A percentile compares a stretch with the other conserved stretches of the same genome.
These are phyloP conservation scores for Phaonia tiefii DNA, from an alignment of 2,888 invertebrate species.

Conservation along the genomic window DNA sequence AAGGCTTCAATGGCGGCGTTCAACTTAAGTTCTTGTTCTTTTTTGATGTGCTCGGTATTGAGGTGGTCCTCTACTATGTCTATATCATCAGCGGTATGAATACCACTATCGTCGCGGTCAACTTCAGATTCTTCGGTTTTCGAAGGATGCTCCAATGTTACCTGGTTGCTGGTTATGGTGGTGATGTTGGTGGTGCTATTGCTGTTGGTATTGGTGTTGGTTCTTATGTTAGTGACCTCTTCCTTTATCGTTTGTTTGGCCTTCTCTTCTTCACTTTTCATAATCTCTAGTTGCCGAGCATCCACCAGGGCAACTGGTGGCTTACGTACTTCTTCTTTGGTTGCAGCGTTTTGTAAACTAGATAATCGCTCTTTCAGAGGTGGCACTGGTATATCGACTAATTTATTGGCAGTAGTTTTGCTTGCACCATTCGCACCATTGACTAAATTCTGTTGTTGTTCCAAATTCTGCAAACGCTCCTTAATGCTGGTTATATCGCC, in stretches of 20 bases:
- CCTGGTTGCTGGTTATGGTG: not conserved
- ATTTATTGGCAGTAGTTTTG: constrained; percentile 69
- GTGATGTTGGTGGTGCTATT: not conserved
- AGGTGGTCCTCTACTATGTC: constrained; percentile 68
- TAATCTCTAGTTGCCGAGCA: constrained; percentile 82
- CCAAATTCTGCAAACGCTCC: constrained; percentile 84
- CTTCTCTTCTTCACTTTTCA: constrained; percentile 79
- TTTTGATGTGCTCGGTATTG: constrained; percentile 60
- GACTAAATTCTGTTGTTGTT: constrained; percentile 81
- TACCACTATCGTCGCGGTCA: constrained; percentile 84
- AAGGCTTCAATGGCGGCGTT: constrained; percentile 76
- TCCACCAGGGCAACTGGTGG: constrained; percentile 79
- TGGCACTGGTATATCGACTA: constrained; percentile 78
- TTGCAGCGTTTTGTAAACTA: constrained; percentile 78
- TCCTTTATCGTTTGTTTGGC: constrained; percentile 56
- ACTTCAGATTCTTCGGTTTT: constrained; percentile 70
- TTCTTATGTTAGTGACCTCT: constrained; percentile 3
- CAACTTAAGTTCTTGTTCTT: constrained; percentile 74
- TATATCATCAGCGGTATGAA: constrained; percentile 86
- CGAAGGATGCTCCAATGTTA: constrained; percentile 63
- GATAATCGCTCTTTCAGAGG: constrained; percentile 80
- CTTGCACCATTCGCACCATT: constrained; percentile 71
- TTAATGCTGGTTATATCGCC: constrained; percentile 85
- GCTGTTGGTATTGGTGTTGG: constrained; percentile 10
- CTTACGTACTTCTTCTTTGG: constrained; percentile 78